Evolutionary conservation across 2,113 vertebrate species (phyloP).

Genomic region (Myiopsitta monachus): DNA sequence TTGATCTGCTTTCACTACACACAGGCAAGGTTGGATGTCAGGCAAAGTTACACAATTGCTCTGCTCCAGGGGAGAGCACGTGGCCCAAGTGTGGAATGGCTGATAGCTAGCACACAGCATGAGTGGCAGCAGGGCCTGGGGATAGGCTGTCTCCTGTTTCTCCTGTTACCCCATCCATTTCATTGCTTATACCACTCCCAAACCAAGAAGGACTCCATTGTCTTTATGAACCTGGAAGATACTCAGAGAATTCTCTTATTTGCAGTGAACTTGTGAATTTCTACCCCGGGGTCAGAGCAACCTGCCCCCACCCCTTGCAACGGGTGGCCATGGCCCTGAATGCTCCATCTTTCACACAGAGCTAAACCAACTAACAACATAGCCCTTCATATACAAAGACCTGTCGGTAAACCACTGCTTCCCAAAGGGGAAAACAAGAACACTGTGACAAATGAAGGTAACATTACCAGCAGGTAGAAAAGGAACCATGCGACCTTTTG

Average conservation of each 20-base stretch:
- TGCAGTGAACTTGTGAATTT: neutral
- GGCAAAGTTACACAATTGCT: neutral
- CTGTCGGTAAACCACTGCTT: neutral
- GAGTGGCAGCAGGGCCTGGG: neutral
- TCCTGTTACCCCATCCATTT: neutral
- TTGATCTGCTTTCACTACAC: slow-evolving; percentile 51
- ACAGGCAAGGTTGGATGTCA: neutral
- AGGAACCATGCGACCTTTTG: neutral
- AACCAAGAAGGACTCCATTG: neutral
- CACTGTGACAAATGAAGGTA: neutral
- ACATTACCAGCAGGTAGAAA: neutral
- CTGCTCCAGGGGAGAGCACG: neutral
- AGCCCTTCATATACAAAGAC: neutral
- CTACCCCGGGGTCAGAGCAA: neutral
- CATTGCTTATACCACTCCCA: neutral
- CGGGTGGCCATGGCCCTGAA: neutral
- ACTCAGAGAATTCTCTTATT: neutral
- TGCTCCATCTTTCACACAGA: neutral
- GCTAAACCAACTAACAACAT: neutral
- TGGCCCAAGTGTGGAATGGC: neutral
- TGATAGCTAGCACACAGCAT: neutral
- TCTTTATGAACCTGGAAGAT: neutral
- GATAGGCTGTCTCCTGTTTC: neutral
- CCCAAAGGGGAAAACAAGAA: neutral
- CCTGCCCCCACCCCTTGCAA: neutral